Base-by-base conservation (phyloP, 2,113 vertebrate species). In the Caretta caretta region DNA sequence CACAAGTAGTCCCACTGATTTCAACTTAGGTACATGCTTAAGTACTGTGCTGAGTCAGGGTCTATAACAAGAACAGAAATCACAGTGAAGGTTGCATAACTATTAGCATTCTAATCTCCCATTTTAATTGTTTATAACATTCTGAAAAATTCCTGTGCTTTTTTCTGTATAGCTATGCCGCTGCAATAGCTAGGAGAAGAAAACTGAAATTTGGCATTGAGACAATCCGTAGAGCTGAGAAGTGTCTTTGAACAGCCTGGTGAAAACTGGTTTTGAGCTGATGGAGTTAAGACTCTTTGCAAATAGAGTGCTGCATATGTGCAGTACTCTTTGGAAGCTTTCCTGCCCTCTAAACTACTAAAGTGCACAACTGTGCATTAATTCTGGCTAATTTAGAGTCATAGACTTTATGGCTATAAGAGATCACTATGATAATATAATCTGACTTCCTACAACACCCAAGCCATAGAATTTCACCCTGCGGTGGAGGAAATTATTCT, bases 181-280 rank as follows among this genome's bases (percentile, higher is more conserved):
- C 92, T 89, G 88, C 96, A 93, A 96, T 96, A 96, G 93, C 92
- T 93, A 83, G 92, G 90, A 97, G 89, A 94, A 48, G 84, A 93
- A 92, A 87, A 81, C 49, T 25, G 87, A 79, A 82, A 81, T 95
- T 91, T 92, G 83, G 89, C 90, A 94, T 81, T 86, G 90, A 75
- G 78, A 1, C 91, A 97, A 86, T 50, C 57, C 54, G 85, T 88
- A 54, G 53, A 51, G 65, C 88, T 53, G 62, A 80, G 75, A 78
- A 14, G 9, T 12, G 56, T 79, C 57, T 0, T 83, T 80, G 7
- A 96, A 69, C 0, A 0, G 46, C 83, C 31, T 80, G 80, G 50
- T 24, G n/a, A 79, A 84, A 88, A 65, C 59, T 82, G 85, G 84
- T 90, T 85, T 89, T 92, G 38, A 50, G 84, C 69, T 91, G 81